Evolutionary conservation across 2,888 invertebrate species (phyloP), one percentile per base, ranked within the genome.

Genomic region (Cerceris rybyensis): DNA sequence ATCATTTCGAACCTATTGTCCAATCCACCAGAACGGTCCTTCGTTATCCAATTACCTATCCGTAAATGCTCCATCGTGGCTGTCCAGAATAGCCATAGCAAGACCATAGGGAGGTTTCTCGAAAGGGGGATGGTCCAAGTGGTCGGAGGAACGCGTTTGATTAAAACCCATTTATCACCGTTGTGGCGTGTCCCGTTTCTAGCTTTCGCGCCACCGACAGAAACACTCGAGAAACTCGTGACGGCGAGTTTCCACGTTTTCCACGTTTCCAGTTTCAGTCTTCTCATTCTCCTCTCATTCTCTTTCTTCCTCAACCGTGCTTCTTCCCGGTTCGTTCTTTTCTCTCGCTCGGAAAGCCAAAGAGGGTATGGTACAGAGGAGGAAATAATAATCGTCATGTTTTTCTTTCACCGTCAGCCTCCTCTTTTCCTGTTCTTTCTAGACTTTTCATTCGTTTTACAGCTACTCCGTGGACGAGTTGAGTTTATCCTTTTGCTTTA

Each of bases 121-220:
- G 55, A 17, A 50, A 70, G 58, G 41, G 49, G 52, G 54, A 41
- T 2, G 17, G 49, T n/a, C 11, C 54, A 42, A 61, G 69, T 59
- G 49, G 17, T 46, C 16, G 64, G 16, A 71, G 81, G 84, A 81
- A 81, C 74, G 77, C 84, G 79, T 84, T 81, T 84, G 79, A 84
- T 84, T 84, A 84, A 84, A 84, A 79, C 67, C 73, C 81, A 84
- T 84, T 84, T 79, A 81, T 84, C 84, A 84, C 74, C 73, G 70
- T 74, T 77, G 58, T 60, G 69, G 60, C 52, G 64, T n/a, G 65
- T 63, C 60, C 55, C 65, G 61, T 65, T 65, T 69, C 66, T 69
- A 16, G 65, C 73, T 70, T 75, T 73, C 75, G 64, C 63, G 54
- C 46, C 63, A 57, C 42, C 43, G 57, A 43, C 49, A 65, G 49